Conservation (phyloP, 1,140 invertebrate species). For the Asbolus verrucosus region DNA sequence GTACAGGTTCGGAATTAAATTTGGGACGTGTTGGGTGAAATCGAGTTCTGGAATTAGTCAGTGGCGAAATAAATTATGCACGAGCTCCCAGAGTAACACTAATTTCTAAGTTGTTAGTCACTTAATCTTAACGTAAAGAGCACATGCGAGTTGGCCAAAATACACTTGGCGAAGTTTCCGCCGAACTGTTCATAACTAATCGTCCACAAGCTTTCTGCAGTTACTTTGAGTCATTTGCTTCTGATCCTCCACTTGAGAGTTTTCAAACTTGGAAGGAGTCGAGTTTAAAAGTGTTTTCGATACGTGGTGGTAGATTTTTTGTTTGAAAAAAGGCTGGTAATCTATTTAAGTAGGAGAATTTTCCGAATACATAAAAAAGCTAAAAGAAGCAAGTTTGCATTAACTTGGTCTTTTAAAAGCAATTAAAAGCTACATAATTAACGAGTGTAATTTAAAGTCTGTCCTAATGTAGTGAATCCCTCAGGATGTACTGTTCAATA, state of each 20-base stretch:
- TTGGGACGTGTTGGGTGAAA: too few relatives aligned
- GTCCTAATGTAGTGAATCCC: conserved; percentile 31
- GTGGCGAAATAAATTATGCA: conserved; percentile 35
- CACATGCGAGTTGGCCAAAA: conserved; percentile 45
- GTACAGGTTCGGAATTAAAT: too few relatives aligned
- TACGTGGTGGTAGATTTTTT: too few relatives aligned
- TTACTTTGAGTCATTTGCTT: conserved; percentile 19
- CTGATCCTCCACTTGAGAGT: conserved; percentile 24
- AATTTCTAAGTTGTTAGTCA: conserved; percentile 43
- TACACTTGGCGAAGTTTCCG: conserved; percentile 39
- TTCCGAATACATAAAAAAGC: too few relatives aligned
- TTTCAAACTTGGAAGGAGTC: neutral
- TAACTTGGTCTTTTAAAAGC: conserved; percentile 23
- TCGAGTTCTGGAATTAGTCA: neutral
- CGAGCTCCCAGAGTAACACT: conserved; percentile 28
- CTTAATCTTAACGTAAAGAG: conserved; percentile 45
- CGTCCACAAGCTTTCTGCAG: conserved; percentile 37
- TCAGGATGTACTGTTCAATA: conserved; percentile 30
- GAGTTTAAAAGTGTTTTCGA: conserved; percentile 6
- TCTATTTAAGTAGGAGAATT: conserved; percentile 14
- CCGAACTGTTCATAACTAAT: conserved; percentile 41
- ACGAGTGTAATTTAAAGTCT: conserved; percentile 21
- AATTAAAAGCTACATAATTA: conserved; percentile 37
- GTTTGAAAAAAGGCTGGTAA: too few relatives aligned
- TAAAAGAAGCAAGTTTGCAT: neutral